phyloP scores from a whole-genome alignment of 2,113 vertebrate species.

The Miniopterus natalensis region DNA sequence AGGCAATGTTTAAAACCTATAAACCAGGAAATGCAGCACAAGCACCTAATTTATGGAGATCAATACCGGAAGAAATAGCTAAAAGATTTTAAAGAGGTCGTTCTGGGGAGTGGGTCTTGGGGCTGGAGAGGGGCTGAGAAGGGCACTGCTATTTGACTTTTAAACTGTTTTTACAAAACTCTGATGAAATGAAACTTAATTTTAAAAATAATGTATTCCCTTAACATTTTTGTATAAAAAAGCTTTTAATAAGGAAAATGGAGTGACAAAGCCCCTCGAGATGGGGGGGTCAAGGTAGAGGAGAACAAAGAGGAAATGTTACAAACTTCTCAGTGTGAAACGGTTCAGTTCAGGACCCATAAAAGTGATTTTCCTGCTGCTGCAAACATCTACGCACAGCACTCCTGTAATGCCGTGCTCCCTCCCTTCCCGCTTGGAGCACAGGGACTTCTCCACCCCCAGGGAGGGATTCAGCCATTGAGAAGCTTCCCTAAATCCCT shows the following conservation, averaged over 20 bases:
- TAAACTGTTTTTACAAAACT: slow-evolving; percentile 25
- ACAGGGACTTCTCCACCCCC: neutral
- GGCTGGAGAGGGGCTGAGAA: neutral
- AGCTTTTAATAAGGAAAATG: slow-evolving; percentile 26
- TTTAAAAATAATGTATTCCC: slow-evolving; percentile 19
- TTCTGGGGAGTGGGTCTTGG: neutral
- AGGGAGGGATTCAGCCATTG: neutral
- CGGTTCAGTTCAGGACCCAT: neutral
- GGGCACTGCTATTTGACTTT: neutral
- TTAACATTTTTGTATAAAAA: slow-evolving; percentile 60
- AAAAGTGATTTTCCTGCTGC: neutral
- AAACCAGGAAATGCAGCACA: neutral
- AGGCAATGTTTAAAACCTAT: neutral
- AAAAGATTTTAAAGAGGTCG: neutral
- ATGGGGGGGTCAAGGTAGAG: neutral
- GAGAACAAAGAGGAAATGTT: slow-evolving; percentile 31
- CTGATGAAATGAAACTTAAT: slow-evolving; percentile 34
- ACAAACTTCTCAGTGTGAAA: slow-evolving; percentile 26
- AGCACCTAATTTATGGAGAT: neutral
- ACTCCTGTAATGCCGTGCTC: neutral
- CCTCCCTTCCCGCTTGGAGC: neutral
- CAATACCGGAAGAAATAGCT: neutral
- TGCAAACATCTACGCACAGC: neutral
- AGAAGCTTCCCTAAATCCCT: neutral
- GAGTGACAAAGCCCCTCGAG: slow-evolving; percentile 48